Evolutionary conservation across 2,888 invertebrate genomes (phyloP).

Genomic region (Catocala sponsa): DNA sequence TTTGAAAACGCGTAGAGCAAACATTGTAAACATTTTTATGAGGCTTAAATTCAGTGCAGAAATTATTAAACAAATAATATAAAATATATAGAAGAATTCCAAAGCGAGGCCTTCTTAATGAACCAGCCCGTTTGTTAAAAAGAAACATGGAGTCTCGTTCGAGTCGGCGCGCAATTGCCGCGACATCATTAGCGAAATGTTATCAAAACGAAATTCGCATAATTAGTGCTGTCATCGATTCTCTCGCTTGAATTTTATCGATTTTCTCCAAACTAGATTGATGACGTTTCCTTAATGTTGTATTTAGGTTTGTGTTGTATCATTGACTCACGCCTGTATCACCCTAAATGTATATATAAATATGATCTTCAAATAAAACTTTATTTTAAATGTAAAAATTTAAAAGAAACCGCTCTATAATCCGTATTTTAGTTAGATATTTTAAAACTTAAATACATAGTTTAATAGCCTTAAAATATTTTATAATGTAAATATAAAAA

Average conservation of each 20-base stretch:
- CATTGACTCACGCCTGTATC: too few species aligned
- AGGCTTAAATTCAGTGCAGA: too few species aligned
- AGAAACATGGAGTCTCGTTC: slow-evolving; percentile 23
- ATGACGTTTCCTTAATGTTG: too few species aligned
- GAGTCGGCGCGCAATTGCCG: slow-evolving; percentile 24
- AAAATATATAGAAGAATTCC: neutral
- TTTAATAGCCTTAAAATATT: too few species aligned
- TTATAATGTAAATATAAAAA: too few species aligned
- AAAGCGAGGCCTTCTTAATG: slow-evolving; percentile 26
- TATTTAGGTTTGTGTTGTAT: too few species aligned
- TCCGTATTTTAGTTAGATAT: neutral
- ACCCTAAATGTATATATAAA: too few species aligned
- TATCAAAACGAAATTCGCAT: slow-evolving; percentile 28
- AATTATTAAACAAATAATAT: neutral
- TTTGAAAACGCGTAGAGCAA: neutral
- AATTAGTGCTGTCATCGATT: slow-evolving; percentile 17
- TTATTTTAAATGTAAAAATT: too few species aligned
- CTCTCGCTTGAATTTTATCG: slow-evolving; percentile 3
- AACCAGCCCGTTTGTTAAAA: slow-evolving; percentile 27
- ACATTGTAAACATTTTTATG: too few species aligned
- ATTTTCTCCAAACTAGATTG: neutral
- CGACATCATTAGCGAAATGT: slow-evolving; percentile 37
- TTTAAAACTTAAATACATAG: too few species aligned
- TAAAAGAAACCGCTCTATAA: neutral
- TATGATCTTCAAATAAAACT: too few species aligned